A percentile compares a stretch with the other conserved stretches of the same genome.
Evolutionary conservation across 2,888 invertebrate species (phyloP).

Genomic region (Cancer borealis): DNA sequence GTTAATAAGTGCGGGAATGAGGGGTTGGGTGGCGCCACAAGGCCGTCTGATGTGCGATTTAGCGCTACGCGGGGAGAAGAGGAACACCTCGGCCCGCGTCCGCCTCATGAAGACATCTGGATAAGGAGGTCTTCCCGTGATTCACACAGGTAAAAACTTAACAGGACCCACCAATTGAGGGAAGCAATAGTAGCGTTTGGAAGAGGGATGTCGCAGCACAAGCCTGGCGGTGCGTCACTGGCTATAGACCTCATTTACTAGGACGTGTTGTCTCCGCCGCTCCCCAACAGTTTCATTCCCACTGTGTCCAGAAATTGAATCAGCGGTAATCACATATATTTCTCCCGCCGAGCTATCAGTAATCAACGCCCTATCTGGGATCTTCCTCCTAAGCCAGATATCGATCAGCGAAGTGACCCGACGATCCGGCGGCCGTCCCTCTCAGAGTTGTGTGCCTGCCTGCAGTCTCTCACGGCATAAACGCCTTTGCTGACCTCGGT

Average conservation of each 20-base stretch:
- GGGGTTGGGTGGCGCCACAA: slow-evolving; percentile 31
- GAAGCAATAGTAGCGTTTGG: slow-evolving; percentile 1
- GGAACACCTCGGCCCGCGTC: slow-evolving; percentile 23
- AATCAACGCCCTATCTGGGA: slow-evolving; percentile 23
- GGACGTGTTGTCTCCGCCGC: background rate
- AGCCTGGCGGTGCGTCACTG: slow-evolving; percentile 32
- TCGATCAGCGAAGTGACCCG: background rate
- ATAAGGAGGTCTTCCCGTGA: slow-evolving; percentile 18
- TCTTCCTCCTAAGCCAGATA: slow-evolving; percentile 29
- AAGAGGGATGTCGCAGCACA: background rate
- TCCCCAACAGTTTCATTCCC: slow-evolving; percentile 26
- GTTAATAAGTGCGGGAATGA: slow-evolving; percentile 38
- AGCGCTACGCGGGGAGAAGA: background rate
- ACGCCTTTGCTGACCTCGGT: background rate
- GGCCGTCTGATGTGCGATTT: slow-evolving; percentile 16
- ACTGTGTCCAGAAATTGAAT: slow-evolving; percentile 21
- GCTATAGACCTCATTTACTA: slow-evolving; percentile 4
- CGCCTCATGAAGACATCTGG: slow-evolving; percentile 34
- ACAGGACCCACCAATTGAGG: slow-evolving; percentile 21
- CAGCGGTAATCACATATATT: slow-evolving; percentile 30
- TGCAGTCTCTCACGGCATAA: slow-evolving; percentile 18
- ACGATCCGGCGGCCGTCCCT: background rate
- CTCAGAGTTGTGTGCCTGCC: slow-evolving; percentile 8
- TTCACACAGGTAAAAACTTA: slow-evolving; percentile 30
- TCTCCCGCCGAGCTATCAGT: slow-evolving; percentile 26